Conservation (phyloP, 2,797 vertebrate species). For the Tamandua tetradactyla region DNA sequence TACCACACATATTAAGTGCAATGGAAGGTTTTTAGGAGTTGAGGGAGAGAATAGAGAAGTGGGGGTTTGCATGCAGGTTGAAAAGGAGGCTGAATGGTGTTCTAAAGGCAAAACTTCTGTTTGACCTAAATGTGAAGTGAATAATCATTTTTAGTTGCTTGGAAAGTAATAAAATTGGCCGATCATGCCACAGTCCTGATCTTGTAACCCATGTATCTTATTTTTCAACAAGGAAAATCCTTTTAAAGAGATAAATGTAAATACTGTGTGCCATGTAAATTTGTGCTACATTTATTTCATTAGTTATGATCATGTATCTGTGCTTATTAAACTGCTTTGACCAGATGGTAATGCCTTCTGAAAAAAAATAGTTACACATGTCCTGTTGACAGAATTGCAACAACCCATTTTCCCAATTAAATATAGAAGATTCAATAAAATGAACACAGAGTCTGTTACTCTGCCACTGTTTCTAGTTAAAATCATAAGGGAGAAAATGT, state of each 20-base stretch:
- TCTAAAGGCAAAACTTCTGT: background rate
- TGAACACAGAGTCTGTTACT: conserved; percentile 82
- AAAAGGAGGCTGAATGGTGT: background rate
- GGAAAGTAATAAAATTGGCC: background rate
- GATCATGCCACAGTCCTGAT: background rate
- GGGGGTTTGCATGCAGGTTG: background rate
- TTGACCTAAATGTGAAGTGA: conserved; percentile 31
- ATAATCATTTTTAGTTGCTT: background rate
- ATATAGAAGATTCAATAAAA: conserved; percentile 85
- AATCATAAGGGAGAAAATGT: background rate
- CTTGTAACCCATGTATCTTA: background rate
- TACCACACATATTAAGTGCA: background rate
- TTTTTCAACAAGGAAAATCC: conserved; percentile 34
- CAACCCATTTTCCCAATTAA: conserved; percentile 86
- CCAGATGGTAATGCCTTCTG: conserved; percentile 59
- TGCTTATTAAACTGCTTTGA: conserved; percentile 51
- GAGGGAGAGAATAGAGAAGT: background rate
- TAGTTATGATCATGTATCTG: conserved; percentile 41
- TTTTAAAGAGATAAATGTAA: conserved; percentile 47
- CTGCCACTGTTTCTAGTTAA: background rate
- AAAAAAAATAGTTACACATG: conserved; percentile 65
- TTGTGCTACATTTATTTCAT: conserved; percentile 66
- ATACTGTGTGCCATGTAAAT: background rate
- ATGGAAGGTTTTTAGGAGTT: background rate
- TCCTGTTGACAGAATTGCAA: conserved; percentile 83